Base-by-base conservation (phyloP, 2,113 vertebrate species). In the Vireo altiloquus region DNA sequence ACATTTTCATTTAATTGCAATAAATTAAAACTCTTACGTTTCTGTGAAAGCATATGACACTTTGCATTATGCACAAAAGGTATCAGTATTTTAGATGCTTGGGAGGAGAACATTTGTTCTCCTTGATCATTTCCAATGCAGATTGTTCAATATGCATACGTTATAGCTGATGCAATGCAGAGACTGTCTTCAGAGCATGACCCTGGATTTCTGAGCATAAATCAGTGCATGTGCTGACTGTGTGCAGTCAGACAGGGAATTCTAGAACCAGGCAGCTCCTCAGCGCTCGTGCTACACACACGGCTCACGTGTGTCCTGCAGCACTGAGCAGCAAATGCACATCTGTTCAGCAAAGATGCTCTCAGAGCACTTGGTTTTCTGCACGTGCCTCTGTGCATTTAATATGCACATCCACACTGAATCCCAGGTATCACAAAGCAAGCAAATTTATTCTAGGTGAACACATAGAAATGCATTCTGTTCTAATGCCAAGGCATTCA, bases 241-340 rank as follows among this genome's bases (percentile, higher is more conserved):
- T 4, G 10, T 54, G 66, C 37, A 76, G 65, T 23, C 53, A 76
- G 30, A 30, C 47, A 75, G 27, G 33, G 61, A 90, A 76, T 69
- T 85, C 61, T 25, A 27, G 75, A 3, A 50, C 25, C 40, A 49
- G 61, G 37, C 75, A 57, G 50, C 37, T 53, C 44, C 69, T 64
- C 27, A 3, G 54, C 0, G 0, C 53, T 68, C 0, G 0, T 25
- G 56, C 54, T 63, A 35, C 52, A 63, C 0, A 1, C 35, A 65
- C 0, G 0, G 46, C n/a, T 79, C 31, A 3, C 0, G 4, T 53
- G 1, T 42, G 52, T 52, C 81, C 72, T 61, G 40, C 14, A n/a
- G 56, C 0, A 7, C 24, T 28, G 42, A 66, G 53, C 9, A 84
- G 66, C 39, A 78, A 84, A 82, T 1, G 31, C 53, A 60, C 61